Conservation (phyloP, 2,888 invertebrate species). For the Kuschelorhynchus macadamiae region DNA sequence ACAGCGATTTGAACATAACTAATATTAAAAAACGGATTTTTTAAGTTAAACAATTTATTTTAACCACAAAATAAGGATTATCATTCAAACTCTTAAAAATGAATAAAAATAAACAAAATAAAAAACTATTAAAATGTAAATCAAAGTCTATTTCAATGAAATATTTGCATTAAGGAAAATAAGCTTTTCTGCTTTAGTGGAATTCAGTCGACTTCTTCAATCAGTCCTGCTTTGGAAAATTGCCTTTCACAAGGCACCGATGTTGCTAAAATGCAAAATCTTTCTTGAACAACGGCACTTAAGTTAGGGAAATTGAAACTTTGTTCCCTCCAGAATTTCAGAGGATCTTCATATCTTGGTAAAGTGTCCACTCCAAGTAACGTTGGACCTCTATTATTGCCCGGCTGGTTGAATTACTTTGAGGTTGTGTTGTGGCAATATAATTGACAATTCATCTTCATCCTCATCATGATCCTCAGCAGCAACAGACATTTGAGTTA, state of each 20-base stretch:
- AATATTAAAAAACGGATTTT: no score
- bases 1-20: no score
- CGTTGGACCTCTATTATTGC: constrained; percentile 23
- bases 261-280: constrained; percentile 19
- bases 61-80: no score
- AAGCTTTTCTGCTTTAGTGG: constrained; percentile 1
- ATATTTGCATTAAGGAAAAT: constrained; percentile 9
- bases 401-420: neutral
- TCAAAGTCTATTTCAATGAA: no score
- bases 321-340: constrained; percentile 21
- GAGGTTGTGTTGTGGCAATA: constrained; percentile 3
- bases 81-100: no score
- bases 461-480: neutral
- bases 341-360: constrained; percentile 4
- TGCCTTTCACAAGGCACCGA: constrained; percentile 26
- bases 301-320: constrained; percentile 11
- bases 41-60: no score
- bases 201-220: neutral
- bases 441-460: neutral
- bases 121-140: no score
- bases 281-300: constrained; percentile 1
- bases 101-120: no score
- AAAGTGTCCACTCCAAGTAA: constrained; percentile 18
- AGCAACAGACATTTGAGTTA: neutral
- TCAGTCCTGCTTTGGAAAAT: constrained; percentile 31